Evolutionary conservation across 2,797 vertebrate species (phyloP).

Genomic region (Brachyalestes nurse): DNA sequence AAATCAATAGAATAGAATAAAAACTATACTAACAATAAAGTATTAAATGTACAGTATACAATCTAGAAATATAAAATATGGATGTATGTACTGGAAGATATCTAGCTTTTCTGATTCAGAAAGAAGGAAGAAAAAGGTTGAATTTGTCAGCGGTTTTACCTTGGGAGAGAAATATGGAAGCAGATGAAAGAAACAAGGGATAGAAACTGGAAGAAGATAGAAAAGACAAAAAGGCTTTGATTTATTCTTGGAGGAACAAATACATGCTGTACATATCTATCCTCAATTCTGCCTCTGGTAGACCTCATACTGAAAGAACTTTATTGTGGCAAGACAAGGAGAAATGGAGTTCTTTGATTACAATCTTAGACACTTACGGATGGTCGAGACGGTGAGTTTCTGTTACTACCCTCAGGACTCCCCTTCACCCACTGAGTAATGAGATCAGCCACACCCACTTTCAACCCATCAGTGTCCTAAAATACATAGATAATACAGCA

Average conservation of each 20-base stretch:
- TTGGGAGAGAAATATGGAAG: constrained; percentile 9
- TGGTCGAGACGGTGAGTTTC: constrained; percentile 58
- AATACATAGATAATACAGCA: constrained; percentile 12
- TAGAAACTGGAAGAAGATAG: constrained; percentile 34
- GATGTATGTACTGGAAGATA: no score
- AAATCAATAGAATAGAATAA: no score
- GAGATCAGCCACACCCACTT: constrained; percentile 79
- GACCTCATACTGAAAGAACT: background rate
- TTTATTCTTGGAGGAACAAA: background rate
- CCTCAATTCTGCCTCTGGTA: background rate
- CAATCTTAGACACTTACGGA: constrained; percentile 67
- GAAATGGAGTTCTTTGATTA: background rate
- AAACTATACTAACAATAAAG: no score
- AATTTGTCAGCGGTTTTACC: constrained; percentile 11
- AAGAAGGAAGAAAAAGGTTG: no score
- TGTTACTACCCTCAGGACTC: constrained; percentile 67
- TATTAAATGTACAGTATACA: no score
- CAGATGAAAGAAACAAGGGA: constrained; percentile 31
- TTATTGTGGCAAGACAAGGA: background rate
- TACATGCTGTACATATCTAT: constrained; percentile 8
- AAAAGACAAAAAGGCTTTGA: constrained; percentile 12
- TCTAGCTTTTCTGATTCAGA: no score
- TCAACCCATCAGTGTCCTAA: constrained; percentile 80
- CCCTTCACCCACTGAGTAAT: constrained; percentile 84
- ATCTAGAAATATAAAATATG: no score